Base-by-base conservation (phyloP, 35 echinoderm and acorn worm species). In the Apostichopus parvimensis region DNA sequence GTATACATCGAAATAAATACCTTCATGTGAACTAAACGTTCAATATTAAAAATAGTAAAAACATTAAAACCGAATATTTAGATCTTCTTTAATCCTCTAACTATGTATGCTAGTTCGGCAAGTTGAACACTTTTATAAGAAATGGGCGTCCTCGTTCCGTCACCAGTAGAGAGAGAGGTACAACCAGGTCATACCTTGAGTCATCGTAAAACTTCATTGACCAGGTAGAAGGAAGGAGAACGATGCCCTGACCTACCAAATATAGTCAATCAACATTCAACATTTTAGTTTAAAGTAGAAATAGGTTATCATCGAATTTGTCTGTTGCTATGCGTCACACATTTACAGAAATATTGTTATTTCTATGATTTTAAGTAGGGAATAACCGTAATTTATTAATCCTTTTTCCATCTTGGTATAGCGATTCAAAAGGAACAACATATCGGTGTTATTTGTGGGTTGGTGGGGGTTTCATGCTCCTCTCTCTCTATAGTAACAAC, bases 331-430 rank as follows among this genome's bases (percentile, higher is more conserved):
- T 73, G 71, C 71, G 15, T 73, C 71, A 73, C 13, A 73, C 71
- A 73, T 73, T 73, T 73, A 73, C 71, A 73, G 71, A 73, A 73
- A 73, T 73, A 73, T 73, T 73, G 71, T 73, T 73, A 73, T 73
- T 73, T 14, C 15, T 73, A 73, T 73, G 14, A 73, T 73, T 73
- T 73, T 73, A 73, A 73, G 71, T 73, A 22, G n/a, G 15, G 17
- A 73, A 73, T 73, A 73, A 73, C 71, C 20, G 6, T 17, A 17
- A 18, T 73, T 73, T 73, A 73, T 22, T 17, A n/a, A 18, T 20
- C 71, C 71, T 4, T 73, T 73, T 68, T 9, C 28, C 71, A 17
- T 73, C n/a, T 73, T n/a, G 20, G 71, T 17, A 68, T 73, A 22
- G n/a, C 71, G 71, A 18, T 73, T 22, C 20, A 18, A 1, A 18